Conservation (phyloP, 2,113 vertebrate genomes). For the Dasyurus viverrinus region DNA sequence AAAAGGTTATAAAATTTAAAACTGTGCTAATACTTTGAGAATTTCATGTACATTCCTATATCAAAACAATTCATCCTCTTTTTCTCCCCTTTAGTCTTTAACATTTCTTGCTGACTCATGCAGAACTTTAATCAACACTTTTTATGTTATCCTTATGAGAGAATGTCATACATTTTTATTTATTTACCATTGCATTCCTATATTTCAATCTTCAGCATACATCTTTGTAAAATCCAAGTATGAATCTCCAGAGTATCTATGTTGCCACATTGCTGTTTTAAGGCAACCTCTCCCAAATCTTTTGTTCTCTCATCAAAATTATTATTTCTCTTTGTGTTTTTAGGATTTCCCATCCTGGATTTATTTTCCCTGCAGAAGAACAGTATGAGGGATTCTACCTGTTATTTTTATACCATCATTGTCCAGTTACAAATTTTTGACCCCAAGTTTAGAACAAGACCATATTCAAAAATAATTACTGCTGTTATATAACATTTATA, state of each 20-base stretch:
- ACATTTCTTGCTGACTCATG: neutral
- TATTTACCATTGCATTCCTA: neutral
- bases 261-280: neutral
- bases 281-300: neutral
- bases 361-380: neutral
- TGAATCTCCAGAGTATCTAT: neutral
- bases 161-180: neutral
- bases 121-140: neutral
- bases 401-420: neutral
- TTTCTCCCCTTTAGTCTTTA: neutral
- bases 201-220: neutral
- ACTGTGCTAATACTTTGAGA: neutral
- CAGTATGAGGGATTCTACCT: neutral
- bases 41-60: neutral
- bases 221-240: neutral
- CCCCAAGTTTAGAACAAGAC: neutral
- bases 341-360: neutral
- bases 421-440: neutral
- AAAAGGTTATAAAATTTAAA: neutral
- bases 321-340: neutral
- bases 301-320: neutral
- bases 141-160: neutral
- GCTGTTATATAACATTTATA: neutral
- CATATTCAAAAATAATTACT: neutral
- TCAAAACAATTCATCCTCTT: neutral